These are phyloP conservation scores for Sula dactylatra DNA, from an alignment of 2,113 vertebrate genomes.

Conservation along the genomic window DNA sequence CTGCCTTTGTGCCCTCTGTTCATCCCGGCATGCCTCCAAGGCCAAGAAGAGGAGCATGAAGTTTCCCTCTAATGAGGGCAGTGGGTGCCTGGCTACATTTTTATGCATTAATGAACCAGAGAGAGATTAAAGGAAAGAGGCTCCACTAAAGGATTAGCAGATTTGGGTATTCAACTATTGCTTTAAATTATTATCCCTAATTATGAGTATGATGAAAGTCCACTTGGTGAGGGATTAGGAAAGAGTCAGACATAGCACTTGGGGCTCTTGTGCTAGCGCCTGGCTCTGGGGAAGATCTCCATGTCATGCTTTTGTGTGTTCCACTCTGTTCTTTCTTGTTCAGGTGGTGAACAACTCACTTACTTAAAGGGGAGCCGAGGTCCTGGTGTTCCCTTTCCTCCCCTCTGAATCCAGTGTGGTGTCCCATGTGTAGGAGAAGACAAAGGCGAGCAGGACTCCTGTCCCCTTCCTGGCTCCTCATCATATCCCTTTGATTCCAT, in stretches of 20 bases:
- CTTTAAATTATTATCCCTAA: constrained; percentile 61
- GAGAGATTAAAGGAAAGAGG: constrained; percentile 29
- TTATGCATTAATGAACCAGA: neutral
- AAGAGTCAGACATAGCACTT: neutral
- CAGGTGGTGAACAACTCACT: neutral
- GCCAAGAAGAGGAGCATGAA: neutral
- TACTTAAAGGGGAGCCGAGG: neutral
- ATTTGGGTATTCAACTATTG: constrained; percentile 54
- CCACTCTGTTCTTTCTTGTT: neutral
- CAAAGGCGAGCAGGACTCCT: neutral
- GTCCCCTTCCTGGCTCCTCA: neutral
- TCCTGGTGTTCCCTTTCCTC: neutral
- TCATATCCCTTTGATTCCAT: neutral
- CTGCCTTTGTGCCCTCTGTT: neutral
- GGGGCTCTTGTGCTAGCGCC: neutral
- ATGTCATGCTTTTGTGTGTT: neutral
- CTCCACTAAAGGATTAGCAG: constrained; percentile 42
- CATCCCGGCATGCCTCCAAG: neutral
- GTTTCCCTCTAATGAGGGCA: constrained; percentile 43
- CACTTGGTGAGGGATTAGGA: constrained; percentile 32
- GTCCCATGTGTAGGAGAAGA: neutral
- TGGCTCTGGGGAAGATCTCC: neutral
- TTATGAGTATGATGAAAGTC: constrained; percentile 31
- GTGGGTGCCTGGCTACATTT: constrained; percentile 22
- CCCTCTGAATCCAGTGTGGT: neutral